Evolutionary conservation across 2,888 invertebrate genomes (phyloP).

Genomic region (Acleris sparsana): DNA sequence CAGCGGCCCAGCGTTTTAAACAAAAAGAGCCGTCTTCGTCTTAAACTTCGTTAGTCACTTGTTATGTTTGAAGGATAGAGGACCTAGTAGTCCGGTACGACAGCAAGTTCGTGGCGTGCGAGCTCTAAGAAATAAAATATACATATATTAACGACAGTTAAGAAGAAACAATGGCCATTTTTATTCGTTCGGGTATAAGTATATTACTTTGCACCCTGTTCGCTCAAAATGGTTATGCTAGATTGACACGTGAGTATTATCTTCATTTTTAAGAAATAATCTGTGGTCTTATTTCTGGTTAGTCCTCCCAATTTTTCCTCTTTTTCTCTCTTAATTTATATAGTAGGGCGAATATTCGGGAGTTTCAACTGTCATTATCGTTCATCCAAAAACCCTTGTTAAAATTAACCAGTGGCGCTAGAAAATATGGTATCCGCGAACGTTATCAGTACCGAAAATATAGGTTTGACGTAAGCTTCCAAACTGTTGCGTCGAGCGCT

Average conservation of each 20-base stretch:
- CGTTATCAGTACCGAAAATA: no score
- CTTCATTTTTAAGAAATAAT: neutral
- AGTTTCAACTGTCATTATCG: no score
- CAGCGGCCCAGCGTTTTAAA: neutral
- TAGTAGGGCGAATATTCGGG: no score
- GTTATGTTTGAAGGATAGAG: neutral
- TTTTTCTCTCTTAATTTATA: no score
- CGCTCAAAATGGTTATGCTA: constrained; percentile 54
- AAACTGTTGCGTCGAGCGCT: no score
- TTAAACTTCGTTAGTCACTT: constrained; percentile 13
- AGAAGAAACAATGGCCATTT: neutral
- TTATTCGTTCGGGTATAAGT: neutral
- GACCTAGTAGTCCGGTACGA: neutral
- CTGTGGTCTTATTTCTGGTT: no score
- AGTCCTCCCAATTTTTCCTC: no score
- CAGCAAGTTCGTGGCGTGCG: neutral
- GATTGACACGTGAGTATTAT: constrained; percentile 64
- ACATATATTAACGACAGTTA: neutral
- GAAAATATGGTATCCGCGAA: no score
- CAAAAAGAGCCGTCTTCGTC: neutral
- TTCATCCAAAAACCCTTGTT: no score
- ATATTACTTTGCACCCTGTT: constrained; percentile 18
- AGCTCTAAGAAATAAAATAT: neutral
- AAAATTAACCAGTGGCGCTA: no score
- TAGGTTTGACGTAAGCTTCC: no score